Evolutionary conservation across 2,113 vertebrate species (phyloP).

Genomic region (Macrotis lagotis): DNA sequence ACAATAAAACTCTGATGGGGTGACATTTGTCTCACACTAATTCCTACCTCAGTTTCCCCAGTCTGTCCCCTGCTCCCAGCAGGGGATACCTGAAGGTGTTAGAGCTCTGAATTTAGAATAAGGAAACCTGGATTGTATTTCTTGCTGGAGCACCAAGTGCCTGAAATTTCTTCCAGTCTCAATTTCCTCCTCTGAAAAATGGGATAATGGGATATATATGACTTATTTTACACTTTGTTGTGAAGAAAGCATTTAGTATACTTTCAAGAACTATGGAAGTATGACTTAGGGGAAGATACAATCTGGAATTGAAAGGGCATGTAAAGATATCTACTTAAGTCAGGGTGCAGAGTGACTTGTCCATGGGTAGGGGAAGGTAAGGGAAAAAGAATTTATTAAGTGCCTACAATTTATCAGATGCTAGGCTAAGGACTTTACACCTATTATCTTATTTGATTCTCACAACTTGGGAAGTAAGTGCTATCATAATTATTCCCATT

Average conservation of each 20-base stretch:
- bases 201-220: not conserved
- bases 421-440: not conserved
- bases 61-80: no score
- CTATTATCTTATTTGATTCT: not conserved
- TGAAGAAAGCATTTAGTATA: not conserved
- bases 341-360: not conserved
- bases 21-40: no score
- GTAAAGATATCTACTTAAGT: not conserved
- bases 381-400: not conserved
- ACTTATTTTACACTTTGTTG: not conserved
- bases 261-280: not conserved
- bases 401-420: not conserved
- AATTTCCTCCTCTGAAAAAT: not conserved
- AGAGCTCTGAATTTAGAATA: not conserved
- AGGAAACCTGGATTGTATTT: not conserved
- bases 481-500: not conserved
- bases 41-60: not conserved
- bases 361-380: not conserved
- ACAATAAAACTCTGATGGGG: not conserved
- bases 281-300: not conserved
- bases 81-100: not conserved
- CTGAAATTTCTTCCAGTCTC: not conserved
- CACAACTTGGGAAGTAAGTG: not conserved
- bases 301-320: not conserved
- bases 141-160: not conserved